Evolutionary conservation across 2,797 vertebrate genomes (phyloP).

Genomic region (Phalloptychus januarius): DNA sequence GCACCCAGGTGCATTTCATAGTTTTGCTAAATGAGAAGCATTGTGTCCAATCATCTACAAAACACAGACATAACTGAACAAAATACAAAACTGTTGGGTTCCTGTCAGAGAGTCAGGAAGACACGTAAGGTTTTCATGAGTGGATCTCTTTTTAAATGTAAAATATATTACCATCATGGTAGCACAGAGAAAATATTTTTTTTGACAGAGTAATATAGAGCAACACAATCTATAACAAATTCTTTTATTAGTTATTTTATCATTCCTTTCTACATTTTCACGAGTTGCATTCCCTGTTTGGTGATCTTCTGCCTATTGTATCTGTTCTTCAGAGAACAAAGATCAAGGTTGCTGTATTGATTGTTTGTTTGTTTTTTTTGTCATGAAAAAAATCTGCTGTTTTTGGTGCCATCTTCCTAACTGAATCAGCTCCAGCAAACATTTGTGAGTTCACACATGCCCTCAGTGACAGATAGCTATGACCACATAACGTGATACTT

Average conservation of each 20-base stretch:
- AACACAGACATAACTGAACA: neutral
- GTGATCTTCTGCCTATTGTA: constrained; percentile 37
- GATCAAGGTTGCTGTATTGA: constrained; percentile 48
- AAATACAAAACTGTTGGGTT: neutral
- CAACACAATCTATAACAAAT: neutral
- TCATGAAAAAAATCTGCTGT: constrained; percentile 44
- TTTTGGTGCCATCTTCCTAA: constrained; percentile 41
- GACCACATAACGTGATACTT: constrained; percentile 49
- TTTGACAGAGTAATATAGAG: neutral
- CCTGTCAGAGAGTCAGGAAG: neutral
- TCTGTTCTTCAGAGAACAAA: constrained; percentile 42
- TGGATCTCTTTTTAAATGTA: neutral
- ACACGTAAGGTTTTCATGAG: neutral
- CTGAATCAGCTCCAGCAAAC: constrained; percentile 40
- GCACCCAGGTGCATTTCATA: neutral
- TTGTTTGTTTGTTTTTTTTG: constrained; percentile 35
- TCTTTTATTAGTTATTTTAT: neutral
- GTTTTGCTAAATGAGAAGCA: neutral
- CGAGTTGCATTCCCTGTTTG: constrained; percentile 26
- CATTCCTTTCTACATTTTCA: constrained; percentile 11
- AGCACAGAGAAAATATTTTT: constrained; percentile 16
- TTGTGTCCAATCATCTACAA: neutral
- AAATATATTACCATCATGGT: neutral
- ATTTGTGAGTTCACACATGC: neutral
- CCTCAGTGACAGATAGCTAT: constrained; percentile 55